Conservation (phyloP, 2,888 invertebrate genomes). For the Chrysodeixis includens region DNA sequence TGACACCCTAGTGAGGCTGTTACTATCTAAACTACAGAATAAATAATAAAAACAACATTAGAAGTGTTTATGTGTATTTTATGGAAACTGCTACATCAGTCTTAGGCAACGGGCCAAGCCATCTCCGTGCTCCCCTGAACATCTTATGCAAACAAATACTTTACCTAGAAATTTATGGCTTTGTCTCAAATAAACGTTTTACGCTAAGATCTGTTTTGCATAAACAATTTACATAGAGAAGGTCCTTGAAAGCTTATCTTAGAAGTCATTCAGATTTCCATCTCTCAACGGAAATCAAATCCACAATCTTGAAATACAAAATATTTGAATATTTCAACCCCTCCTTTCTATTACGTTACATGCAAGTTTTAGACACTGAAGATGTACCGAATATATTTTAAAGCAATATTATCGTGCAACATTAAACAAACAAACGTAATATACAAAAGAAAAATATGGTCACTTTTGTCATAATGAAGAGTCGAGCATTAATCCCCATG, state of each 20-base stretch:
- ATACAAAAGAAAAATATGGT: not conserved
- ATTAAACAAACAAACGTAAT: too few relatives aligned
- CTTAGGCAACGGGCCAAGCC: constrained; percentile 42
- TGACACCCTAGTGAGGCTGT: not conserved
- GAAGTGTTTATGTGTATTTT: constrained; percentile 22
- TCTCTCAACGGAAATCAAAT: constrained; percentile 2
- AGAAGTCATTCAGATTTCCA: constrained; percentile 1
- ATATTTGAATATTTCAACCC: not conserved
- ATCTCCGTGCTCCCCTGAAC: constrained; percentile 23
- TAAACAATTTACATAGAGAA: constrained; percentile 15
- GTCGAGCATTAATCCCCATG: not conserved
- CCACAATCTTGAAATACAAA: not conserved
- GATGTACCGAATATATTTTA: too few relatives aligned
- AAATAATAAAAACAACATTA: constrained; percentile 32
- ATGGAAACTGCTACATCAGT: constrained; percentile 15
- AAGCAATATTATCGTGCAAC: too few relatives aligned
- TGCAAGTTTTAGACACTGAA: not conserved
- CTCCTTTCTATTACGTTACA: not conserved
- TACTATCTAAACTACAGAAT: constrained; percentile 9
- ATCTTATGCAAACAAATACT: constrained; percentile 49
- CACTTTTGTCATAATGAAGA: not conserved
- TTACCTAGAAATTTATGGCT: constrained; percentile 32
- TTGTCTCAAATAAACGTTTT: constrained; percentile 22
- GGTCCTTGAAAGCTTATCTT: not conserved
- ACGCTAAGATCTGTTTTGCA: constrained; percentile 22